phyloP scores from a whole-genome alignment of 1,140 invertebrate genomes.

The Zaprionus africanus region DNA sequence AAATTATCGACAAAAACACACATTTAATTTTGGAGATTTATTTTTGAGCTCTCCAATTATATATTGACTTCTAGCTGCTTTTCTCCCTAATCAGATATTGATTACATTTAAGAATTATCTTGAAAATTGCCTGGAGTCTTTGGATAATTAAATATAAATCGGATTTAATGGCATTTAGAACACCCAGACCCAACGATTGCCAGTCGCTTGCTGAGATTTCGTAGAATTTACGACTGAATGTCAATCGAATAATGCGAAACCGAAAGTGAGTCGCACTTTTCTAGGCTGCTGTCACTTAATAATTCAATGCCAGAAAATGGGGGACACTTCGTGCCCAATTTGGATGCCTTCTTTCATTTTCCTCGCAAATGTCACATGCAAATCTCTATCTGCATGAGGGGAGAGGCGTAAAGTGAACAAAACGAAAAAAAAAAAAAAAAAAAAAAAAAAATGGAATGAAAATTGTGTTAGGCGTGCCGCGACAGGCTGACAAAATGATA shows the following conservation, averaged over 20 bases:
- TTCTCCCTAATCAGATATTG: not conserved
- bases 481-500: constrained; percentile 68
- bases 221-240: constrained; percentile 30
- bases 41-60: not conserved
- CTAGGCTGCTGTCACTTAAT: constrained; percentile 68
- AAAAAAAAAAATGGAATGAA: constrained; percentile 63
- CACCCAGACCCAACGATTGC: constrained; percentile 15
- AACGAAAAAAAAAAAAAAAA: constrained; percentile 63
- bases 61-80: not conserved
- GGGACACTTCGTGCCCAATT: constrained; percentile 50
- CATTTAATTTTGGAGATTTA: not conserved
- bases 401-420: constrained; percentile 37
- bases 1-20: not conserved
- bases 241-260: constrained; percentile 68
- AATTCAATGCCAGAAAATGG: constrained; percentile 60
- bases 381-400: constrained; percentile 40
- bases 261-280: constrained; percentile 48
- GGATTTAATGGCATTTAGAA: constrained; percentile 56
- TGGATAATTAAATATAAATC: constrained; percentile 67
- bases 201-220: constrained; percentile 50
- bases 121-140: not conserved
- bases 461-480: constrained; percentile 66
- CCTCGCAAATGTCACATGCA: constrained; percentile 58
- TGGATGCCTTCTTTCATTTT: constrained; percentile 39
- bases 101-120: constrained; percentile 11